A percentile compares a stretch with the other conserved stretches of the same genome.
Evolutionary conservation across 2,888 invertebrate genomes (phyloP).

Genomic region (Tortrix viridana): DNA sequence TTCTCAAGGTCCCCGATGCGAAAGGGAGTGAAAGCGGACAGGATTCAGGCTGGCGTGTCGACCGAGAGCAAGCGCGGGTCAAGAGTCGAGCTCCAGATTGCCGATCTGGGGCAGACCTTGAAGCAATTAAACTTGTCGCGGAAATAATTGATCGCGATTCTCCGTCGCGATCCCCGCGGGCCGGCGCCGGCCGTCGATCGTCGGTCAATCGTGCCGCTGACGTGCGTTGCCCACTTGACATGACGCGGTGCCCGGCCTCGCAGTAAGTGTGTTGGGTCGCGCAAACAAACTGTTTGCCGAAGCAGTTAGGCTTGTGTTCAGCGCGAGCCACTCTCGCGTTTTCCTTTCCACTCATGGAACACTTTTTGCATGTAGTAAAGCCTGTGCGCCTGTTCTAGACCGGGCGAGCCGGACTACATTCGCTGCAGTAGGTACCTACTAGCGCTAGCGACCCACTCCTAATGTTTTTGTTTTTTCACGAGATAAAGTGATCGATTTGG

Average conservation of each 20-base stretch:
- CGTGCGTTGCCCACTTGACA: slow-evolving; percentile 11
- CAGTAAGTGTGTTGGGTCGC: slow-evolving; percentile 2
- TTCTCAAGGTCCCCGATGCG: slow-evolving; percentile 18
- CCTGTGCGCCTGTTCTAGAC: slow-evolving; percentile 15
- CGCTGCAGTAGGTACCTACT: slow-evolving; percentile 7
- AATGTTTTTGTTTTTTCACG: no score
- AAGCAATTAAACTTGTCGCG: background rate
- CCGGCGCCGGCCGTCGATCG: background rate
- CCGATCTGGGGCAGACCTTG: background rate
- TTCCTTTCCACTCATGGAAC: slow-evolving; percentile 26
- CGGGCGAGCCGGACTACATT: slow-evolving; percentile 6
- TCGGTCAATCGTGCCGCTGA: slow-evolving; percentile 9
- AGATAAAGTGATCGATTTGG: background rate
- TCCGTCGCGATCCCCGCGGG: background rate
- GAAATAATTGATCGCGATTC: slow-evolving; percentile 2
- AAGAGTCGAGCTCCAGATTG: background rate
- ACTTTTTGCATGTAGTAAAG: slow-evolving; percentile 22
- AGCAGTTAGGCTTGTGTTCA: slow-evolving; percentile 9
- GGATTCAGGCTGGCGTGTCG: background rate
- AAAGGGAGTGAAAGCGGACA: slow-evolving; percentile 13
- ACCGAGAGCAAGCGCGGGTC: background rate
- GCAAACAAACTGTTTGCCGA: slow-evolving; percentile 20
- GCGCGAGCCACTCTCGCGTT: slow-evolving; percentile 22
- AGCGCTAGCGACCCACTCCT: background rate
- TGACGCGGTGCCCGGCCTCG: background rate